These are phyloP conservation scores for Pteruthius melanotis DNA, from an alignment of 2,113 vertebrate species.

Conservation along the genomic window DNA sequence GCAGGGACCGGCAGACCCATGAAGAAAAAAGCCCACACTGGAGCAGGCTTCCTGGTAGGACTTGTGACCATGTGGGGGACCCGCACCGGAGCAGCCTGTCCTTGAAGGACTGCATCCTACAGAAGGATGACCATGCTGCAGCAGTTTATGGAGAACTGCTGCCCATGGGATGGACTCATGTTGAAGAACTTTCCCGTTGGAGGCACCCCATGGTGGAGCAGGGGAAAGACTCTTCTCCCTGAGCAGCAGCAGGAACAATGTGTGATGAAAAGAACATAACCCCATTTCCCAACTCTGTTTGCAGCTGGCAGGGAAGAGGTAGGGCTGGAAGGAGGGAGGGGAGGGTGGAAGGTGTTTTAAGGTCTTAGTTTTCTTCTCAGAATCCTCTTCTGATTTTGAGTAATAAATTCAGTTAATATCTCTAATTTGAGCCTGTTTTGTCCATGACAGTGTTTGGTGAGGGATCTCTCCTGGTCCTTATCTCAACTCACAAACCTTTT, in stretches of 20 bases:
- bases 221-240: not conserved
- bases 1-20: not conserved
- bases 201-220: not conserved
- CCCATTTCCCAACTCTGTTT: not conserved
- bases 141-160: not conserved
- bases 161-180: not conserved
- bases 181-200: not conserved
- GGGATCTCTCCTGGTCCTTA: not conserved
- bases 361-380: not conserved
- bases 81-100: not conserved
- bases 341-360: not conserved
- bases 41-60: not conserved
- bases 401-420: not conserved
- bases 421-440: not conserved
- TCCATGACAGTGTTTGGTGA: not conserved
- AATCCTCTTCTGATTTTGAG: not conserved
- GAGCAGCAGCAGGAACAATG: not conserved
- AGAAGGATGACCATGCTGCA: not conserved
- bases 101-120: not conserved
- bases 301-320: not conserved
- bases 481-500: not conserved
- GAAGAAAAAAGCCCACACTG: not conserved
- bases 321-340: not conserved
- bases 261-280: not conserved
- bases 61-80: accelerated